Base-by-base conservation (phyloP, 2,888 invertebrate species). In the Polietes domitor region DNA sequence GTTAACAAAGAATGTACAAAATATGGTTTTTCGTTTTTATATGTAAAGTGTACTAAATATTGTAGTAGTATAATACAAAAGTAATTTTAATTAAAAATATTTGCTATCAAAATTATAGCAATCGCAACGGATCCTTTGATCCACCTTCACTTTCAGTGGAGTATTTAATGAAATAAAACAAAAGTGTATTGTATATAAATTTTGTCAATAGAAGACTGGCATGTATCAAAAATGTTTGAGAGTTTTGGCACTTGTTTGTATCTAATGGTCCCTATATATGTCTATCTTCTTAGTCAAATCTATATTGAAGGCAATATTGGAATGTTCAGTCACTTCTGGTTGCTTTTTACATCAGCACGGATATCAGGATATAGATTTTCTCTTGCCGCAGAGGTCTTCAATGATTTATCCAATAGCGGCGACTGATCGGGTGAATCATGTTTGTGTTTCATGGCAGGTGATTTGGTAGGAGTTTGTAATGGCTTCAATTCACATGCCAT, bases 361-460 rank as follows among this genome's bases (percentile, higher is more conserved):
- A 63, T 63, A 53, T 78, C 71, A 50, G 75, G 75, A 43, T 78
- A 70, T 68, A 61, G 71, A 28, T 82, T 77, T 68, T 41, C 68
- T 17, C 50, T 55, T 32, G 73, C 61, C 15, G 73, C 55, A 0
- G 50, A 21, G 10, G 61, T 65, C 28, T 73, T 77, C 19, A 61
- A 26, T 43, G 80, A 12, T 9, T 83, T 82, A 0, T 88, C 88
- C 77, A 91, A 79, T 9, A 91, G 86, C 6, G 90, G 91, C n/a
- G 91, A 90, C 41, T 86, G 88, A 77, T 91, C 90, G 2, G 89
- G 88, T 1, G 85, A 78, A 32, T 89, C 89, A 21, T 88, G 88
- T 68, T 84, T 85, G 28, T 50, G 26, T 0, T 79, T 81, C 58
- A 86, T 55, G 4, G 86, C 86, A 65, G 43, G 53, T 10, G 50